Percentiles rank a stretch among this genome's conserved stretches.
phyloP scores from a whole-genome alignment of 2,113 vertebrate genomes.

The Cyprinodon variegatus region DNA sequence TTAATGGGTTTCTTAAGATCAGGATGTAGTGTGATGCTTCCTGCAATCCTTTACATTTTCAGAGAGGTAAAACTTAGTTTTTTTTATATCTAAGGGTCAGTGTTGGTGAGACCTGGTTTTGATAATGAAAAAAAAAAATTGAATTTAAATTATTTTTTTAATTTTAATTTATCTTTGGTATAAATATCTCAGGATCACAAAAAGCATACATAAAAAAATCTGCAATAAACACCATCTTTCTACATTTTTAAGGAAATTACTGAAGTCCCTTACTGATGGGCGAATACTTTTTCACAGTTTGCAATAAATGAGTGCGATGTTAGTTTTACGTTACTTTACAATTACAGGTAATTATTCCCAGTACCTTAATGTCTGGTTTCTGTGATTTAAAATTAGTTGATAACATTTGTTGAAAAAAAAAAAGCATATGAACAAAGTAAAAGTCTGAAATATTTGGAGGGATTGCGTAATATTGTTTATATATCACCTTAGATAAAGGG shows the following conservation, averaged over 20 bases:
- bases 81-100: too few species aligned
- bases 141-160: too few species aligned
- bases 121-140: too few species aligned
- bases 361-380: background rate
- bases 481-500: background rate
- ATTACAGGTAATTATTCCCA: background rate
- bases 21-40: too few species aligned
- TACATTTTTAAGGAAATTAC: background rate
- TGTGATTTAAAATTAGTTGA: background rate
- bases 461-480: background rate
- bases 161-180: too few species aligned
- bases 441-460: background rate
- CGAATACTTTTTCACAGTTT: background rate
- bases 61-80: too few species aligned
- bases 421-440: background rate
- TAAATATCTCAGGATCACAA: background rate
- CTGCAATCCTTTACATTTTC: too few species aligned
- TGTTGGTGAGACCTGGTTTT: too few species aligned
- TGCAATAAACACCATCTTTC: background rate
- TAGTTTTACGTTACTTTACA: background rate
- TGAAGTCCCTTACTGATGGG: background rate
- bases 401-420: background rate
- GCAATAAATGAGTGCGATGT: background rate
- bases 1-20: too few species aligned
- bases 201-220: background rate